Evolutionary conservation across 2,888 invertebrate species (phyloP), one percentile per base, ranked within the genome.

Genomic region (Leptura quadrifasciata): DNA sequence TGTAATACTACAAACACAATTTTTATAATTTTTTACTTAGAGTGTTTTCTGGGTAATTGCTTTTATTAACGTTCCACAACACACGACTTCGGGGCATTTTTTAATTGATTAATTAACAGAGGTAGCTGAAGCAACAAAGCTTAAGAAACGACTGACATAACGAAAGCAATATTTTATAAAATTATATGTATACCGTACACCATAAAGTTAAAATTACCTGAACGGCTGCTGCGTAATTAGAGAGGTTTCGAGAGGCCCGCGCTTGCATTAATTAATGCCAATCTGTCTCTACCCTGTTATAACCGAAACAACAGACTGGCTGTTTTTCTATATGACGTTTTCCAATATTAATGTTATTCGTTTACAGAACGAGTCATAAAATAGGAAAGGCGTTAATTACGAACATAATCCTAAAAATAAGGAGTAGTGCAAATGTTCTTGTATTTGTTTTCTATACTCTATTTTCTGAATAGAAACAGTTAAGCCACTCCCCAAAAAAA

Each of bases 211-310:
- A 74, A 80, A 81, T 80, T 78, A 80, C 80, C 76, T 75, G 76
- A 79, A 74, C 80, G 80, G 82, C 80, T 80, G 81, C 74, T 74
- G 69, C 64, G 74, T 77, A 79, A 79, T 79, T 81, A 81, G 80
- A 78, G 76, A 72, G 78, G 79, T 76, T 72, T 72, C 54, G 65
- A 72, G 76, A 69, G 55, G 18, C 35, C 55, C 17, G 68, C 18
- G 55, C 47, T 18, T n/a, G 52, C 65, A 24, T 68, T 68, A 68
- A 68, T 68, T 68, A 68, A 68, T 68, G 55, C 27, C 68, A 57
- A 68, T 55, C 68, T 68, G 65, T 65, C 52, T 52, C 47, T 54
- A 63, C 65, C 47, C 35, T 21, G 52, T 24, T 65, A 21, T 63
- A 63, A 63, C 47, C n/a, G 12, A n/a, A 39, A 39, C 21, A 39